Evolutionary conservation across 2,113 vertebrate genomes (phyloP).

Genomic region (Pampusana beccarii): DNA sequence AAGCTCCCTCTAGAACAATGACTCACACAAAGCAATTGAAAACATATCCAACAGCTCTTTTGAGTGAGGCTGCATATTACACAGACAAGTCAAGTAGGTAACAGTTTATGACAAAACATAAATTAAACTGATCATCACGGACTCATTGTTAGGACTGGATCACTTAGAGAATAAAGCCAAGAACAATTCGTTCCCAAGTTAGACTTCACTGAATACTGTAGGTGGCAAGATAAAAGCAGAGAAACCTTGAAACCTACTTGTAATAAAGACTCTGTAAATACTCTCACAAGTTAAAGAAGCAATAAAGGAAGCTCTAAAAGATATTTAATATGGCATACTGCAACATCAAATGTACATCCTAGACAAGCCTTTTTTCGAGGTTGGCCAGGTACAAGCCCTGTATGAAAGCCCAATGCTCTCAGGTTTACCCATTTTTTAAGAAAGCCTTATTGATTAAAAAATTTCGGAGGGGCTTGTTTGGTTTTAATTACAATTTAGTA

Average conservation of each 20-base stretch:
- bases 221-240: slow-evolving; percentile 27
- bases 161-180: slow-evolving; percentile 44
- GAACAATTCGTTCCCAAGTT: slow-evolving; percentile 11
- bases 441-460: neutral
- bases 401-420: neutral
- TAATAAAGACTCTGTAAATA: slow-evolving; percentile 10
- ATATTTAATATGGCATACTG: neutral
- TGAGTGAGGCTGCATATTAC: slow-evolving; percentile 22
- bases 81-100: slow-evolving; percentile 45
- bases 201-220: slow-evolving; percentile 16
- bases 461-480: neutral
- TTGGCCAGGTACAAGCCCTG: neutral
- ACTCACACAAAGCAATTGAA: slow-evolving; percentile 54
- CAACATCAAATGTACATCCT: neutral
- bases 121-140: slow-evolving; percentile 54
- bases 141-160: slow-evolving; percentile 58
- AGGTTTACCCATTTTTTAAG: neutral
- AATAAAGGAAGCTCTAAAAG: neutral
- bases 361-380: neutral
- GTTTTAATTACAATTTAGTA: neutral
- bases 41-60: slow-evolving; percentile 48
- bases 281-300: neutral
- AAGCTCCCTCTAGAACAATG: slow-evolving; percentile 60
- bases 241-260: slow-evolving; percentile 1
- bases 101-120: slow-evolving; percentile 64